Base-by-base conservation (phyloP, 2,113 vertebrate genomes). In the Gallinago jamesoni region DNA sequence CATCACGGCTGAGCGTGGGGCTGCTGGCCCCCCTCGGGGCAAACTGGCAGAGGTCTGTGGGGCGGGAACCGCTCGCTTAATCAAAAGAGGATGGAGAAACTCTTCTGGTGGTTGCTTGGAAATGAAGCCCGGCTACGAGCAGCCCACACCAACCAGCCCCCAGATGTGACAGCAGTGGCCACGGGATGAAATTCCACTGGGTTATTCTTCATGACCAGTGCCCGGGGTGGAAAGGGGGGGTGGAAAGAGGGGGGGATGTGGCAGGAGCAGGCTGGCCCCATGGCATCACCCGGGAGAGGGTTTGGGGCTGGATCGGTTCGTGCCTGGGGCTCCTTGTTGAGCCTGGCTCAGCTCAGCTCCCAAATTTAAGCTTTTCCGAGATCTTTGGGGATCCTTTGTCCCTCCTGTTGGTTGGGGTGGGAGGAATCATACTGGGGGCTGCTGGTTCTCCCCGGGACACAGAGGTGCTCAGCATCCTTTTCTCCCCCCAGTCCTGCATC, bases 21-120 rank as follows among this genome's bases (percentile, higher is more conserved):
- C 87, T 83, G 80, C 31, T 4, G 47, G 79, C 62, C 75, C 60
- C 0, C 21, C 62, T 22, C 1, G 9, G 91, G 74, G 73, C 53
- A 28, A 67, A 48, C 22, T 73, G 67, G 72, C 23, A 3, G 52
- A 33, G 48, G 63, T 57, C 43, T 43, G 30, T 14, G 86, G 75
- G 72, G 63, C 2, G 2, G 91, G 72, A 95, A 57, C 80, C 14
- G 7, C 48, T 11, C 1, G 0, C 55, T 92, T 92, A 80, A 96
- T 87, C 28, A 31, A 50, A 89, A 91, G 77, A 67, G 73, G 69
- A 37, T 87, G 92, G 90, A 89, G 91, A 91, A 92, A 91, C 33
- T 85, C 90, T 56, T 43, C 39, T 21, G 68, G 94, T 15, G 90
- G 92, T 60, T 72, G 56, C 70, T 79, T 37, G 82, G 92, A 39